phyloP scores from a whole-genome alignment of 2,113 vertebrate species.

The Apistogramma diplotaenia region DNA sequence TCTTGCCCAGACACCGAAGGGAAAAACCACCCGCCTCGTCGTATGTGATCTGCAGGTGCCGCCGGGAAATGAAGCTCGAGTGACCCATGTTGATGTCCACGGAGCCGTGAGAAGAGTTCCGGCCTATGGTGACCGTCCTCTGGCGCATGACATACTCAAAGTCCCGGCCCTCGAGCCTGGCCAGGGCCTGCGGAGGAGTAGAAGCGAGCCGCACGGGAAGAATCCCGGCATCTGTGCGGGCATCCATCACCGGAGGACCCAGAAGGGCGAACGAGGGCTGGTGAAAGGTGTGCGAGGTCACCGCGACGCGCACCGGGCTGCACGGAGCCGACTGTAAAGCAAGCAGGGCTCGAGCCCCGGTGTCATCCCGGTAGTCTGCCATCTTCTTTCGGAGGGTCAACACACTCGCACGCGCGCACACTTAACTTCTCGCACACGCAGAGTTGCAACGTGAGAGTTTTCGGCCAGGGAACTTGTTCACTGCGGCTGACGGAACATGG shows the following conservation, averaged over 20 bases:
- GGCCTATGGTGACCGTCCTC: slow-evolving; percentile 91
- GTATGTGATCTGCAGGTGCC: slow-evolving; percentile 92
- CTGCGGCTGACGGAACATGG: slow-evolving; percentile 78
- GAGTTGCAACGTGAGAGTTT: slow-evolving; percentile 74
- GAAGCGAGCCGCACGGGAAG: slow-evolving; percentile 67
- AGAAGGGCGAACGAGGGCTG: slow-evolving; percentile 63
- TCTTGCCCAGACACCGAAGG: slow-evolving; percentile 90
- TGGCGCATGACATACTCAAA: slow-evolving; percentile 97
- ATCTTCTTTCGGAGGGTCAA: slow-evolving; percentile 72
- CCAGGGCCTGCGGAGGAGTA: slow-evolving; percentile 72
- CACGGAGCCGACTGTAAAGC: slow-evolving; percentile 88
- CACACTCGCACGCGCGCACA: slow-evolving; percentile 36
- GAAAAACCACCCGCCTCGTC: slow-evolving; percentile 86
- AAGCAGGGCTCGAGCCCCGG: slow-evolving; percentile 86
- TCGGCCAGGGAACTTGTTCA: slow-evolving; percentile 65
- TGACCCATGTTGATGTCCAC: slow-evolving; percentile 98
- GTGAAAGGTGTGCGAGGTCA: slow-evolving; percentile 69
- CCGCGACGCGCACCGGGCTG: slow-evolving; percentile 81
- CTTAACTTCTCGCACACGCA: slow-evolving; percentile 60
- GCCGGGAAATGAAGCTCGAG: slow-evolving; percentile 96
- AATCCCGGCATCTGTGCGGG: slow-evolving; percentile 47
- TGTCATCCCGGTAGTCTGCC: slow-evolving; percentile 91
- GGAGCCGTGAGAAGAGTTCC: slow-evolving; percentile 95
- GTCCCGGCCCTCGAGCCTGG: slow-evolving; percentile 82
- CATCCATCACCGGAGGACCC: slow-evolving; percentile 52